Conservation (phyloP, 2,888 invertebrate species). For the Leucophenga maculata region DNA sequence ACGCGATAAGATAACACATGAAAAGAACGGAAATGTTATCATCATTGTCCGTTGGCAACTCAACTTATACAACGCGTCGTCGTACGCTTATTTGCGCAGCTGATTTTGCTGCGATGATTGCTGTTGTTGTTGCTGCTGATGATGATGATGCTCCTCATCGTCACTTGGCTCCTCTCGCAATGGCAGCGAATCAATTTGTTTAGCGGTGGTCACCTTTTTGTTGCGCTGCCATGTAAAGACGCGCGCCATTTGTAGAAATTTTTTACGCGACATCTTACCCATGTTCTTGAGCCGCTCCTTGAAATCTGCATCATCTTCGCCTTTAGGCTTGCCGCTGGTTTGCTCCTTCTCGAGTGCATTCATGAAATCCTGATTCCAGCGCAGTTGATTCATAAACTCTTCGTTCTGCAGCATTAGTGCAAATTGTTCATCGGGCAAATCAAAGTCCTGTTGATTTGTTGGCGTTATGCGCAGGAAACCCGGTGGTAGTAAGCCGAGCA, state of each 20-base stretch:
- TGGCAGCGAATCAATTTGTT: constrained; percentile 75
- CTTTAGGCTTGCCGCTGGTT: constrained; percentile 74
- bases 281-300: constrained; percentile 85
- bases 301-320: constrained; percentile 79
- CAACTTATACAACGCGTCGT: background rate
- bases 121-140: constrained; percentile 47
- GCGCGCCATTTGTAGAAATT: constrained; percentile 84
- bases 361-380: constrained; percentile 91
- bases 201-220: constrained; percentile 72
- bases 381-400: constrained; percentile 89
- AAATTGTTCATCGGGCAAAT: constrained; percentile 88
- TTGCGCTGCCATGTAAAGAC: constrained; percentile 82
- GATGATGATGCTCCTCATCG: constrained; percentile 74
- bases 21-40: too few relatives aligned
- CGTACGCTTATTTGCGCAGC: constrained; percentile 55
- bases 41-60: too few relatives aligned
- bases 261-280: constrained; percentile 87
- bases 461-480: constrained; percentile 79
- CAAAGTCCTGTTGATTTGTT: constrained; percentile 71
- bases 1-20: constrained; percentile 49
- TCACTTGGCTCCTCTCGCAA: constrained; percentile 78
- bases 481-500: constrained; percentile 84
- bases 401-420: constrained; percentile 91
- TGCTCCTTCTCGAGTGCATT: constrained; percentile 85
- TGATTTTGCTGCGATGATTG: constrained; percentile 53